A percentile compares a stretch with the other conserved stretches of the same genome.
Conservation (phyloP, 1,140 invertebrate genomes). For the Metaphire vulgaris region DNA sequence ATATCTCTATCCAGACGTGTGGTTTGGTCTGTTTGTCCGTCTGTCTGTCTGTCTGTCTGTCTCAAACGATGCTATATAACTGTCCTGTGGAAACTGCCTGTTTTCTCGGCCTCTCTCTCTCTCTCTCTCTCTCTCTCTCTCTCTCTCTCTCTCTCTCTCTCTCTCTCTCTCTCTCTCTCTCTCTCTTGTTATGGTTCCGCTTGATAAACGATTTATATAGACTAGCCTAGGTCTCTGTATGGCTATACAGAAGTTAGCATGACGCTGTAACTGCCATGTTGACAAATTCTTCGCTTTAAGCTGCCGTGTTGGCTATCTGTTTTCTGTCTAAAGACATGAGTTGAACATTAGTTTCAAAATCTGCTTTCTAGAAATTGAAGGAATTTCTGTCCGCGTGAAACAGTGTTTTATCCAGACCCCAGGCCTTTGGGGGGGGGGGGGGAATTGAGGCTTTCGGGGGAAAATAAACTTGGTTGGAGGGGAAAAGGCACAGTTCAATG, state of each 20-base stretch:
- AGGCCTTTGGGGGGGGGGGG: too few species aligned
- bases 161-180: not conserved
- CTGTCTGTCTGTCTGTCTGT: too few species aligned
- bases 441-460: too few species aligned
- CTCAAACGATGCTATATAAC: too few species aligned
- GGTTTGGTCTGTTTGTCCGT: too few species aligned
- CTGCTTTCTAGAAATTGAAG: not conserved
- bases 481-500: too few species aligned
- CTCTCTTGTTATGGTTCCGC: not conserved
- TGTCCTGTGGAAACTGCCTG: too few species aligned
- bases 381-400: too few species aligned
- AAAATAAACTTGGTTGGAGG: too few species aligned
- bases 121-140: slow-evolving; percentile 1
- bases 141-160: not conserved
- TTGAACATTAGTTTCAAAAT: not conserved
- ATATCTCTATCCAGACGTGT: too few species aligned
- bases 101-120: slow-evolving; percentile 1
- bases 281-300: not conserved
- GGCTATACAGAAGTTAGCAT: not conserved
- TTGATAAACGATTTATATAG: not conserved
- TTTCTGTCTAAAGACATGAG: not conserved
- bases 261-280: not conserved
- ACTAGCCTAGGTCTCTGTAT: too few species aligned
- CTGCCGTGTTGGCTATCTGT: not conserved
- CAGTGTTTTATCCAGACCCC: too few species aligned